Evolutionary conservation across 2,888 invertebrate genomes (phyloP).

Genomic region (Rhagonycha fulva): DNA sequence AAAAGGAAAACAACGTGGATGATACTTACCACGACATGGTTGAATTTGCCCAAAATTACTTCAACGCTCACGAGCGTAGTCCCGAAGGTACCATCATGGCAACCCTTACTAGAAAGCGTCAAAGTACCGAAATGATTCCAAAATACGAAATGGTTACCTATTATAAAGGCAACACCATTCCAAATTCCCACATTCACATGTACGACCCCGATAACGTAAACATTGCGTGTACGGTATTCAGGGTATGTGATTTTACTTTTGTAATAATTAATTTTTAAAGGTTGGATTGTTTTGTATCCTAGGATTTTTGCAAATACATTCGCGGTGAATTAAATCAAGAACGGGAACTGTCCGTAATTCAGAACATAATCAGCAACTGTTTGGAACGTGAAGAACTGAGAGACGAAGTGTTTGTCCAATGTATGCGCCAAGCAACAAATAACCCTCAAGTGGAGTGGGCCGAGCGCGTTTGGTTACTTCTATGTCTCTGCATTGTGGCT

Average conservation of each 20-base stretch:
- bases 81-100: conserved; percentile 89
- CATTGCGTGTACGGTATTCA: conserved; percentile 86
- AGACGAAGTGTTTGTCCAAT: conserved; percentile 90
- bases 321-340: conserved; percentile 86
- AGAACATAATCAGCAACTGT: conserved; percentile 82
- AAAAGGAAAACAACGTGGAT: conserved; percentile 59
- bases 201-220: conserved; percentile 94
- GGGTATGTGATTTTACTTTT: conserved; percentile 63
- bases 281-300: conserved; percentile 34
- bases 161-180: conserved; percentile 85
- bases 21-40: conserved; percentile 79
- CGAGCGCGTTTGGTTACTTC: conserved; percentile 84
- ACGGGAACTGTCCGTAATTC: conserved; percentile 80
- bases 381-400: conserved; percentile 89
- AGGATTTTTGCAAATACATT: conserved; percentile 90
- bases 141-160: conserved; percentile 93
- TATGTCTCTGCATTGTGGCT: conserved; percentile 88
- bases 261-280: background rate
- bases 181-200: conserved; percentile 91
- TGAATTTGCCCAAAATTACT: conserved; percentile 92
- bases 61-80: conserved; percentile 85
- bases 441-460: conserved; percentile 85
- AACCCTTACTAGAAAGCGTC: conserved; percentile 78
- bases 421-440: conserved; percentile 85
- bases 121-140: conserved; percentile 78